A percentile compares a stretch with the other conserved stretches of the same genome.
These are phyloP conservation scores for Drosophila anceps DNA, from an alignment of 2,888 invertebrate species.

Conservation along the genomic window DNA sequence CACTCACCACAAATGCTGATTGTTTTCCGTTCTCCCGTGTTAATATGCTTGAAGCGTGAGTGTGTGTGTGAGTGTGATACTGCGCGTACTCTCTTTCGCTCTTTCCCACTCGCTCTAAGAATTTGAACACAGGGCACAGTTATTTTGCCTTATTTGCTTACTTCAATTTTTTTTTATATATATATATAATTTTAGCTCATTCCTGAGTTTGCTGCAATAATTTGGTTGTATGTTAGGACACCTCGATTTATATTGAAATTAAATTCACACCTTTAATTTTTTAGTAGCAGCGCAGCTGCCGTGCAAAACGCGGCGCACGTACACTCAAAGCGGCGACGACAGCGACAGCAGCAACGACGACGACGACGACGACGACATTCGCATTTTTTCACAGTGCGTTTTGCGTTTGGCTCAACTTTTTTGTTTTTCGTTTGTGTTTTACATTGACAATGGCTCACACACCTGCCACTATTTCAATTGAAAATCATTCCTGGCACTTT, in stretches of 20 bases:
- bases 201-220: conserved; percentile 33
- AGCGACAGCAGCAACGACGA: conserved; percentile 44
- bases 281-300: conserved; percentile 66
- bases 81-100: conserved; percentile 59
- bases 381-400: conserved; percentile 77
- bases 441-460: conserved; percentile 53
- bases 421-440: conserved; percentile 64
- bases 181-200: conserved; percentile 58
- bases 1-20: conserved; percentile 70
- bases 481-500: conserved; percentile 64
- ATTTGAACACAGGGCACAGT: conserved; percentile 62
- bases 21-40: conserved; percentile 66
- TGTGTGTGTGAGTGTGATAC: conserved; percentile 47
- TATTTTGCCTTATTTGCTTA: conserved; percentile 50
- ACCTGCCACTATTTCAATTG: conserved; percentile 64
- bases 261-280: conserved; percentile 67
- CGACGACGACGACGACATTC: conserved; percentile 67
- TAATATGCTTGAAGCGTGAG: conserved; percentile 31
- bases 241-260: conserved; percentile 30
- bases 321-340: conserved; percentile 67
- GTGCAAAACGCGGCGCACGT: conserved; percentile 69
- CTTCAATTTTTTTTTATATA: conserved; percentile 34
- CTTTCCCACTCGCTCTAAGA: conserved; percentile 56
- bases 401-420: conserved; percentile 54
- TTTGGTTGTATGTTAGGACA: conserved; percentile 31